Conservation (phyloP, 2,888 invertebrate genomes). For the Spatulosminthurus flaviceps region DNA sequence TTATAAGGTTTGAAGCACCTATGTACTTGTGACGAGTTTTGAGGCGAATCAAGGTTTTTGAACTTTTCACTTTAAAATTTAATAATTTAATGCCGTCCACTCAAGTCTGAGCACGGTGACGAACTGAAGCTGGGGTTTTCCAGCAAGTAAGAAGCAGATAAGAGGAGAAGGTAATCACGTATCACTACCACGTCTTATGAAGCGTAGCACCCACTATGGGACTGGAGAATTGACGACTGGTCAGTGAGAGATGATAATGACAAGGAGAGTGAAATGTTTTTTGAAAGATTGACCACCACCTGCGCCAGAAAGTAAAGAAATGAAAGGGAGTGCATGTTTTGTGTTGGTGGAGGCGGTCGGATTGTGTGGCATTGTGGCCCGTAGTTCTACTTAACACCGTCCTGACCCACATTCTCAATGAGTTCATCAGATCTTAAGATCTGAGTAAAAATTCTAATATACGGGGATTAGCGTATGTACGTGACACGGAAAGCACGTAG, state of each 20-base stretch:
- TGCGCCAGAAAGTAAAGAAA: slow-evolving; percentile 40
- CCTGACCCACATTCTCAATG: slow-evolving; percentile 63
- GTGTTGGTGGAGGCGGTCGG: slow-evolving; percentile 33
- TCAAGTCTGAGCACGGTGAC: background rate
- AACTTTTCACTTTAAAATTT: background rate
- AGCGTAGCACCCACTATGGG: slow-evolving; percentile 18
- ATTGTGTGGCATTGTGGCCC: slow-evolving; percentile 40
- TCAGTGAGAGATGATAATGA: slow-evolving; percentile 45
- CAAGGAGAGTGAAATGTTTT: slow-evolving; percentile 40
- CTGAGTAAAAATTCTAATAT: slow-evolving; percentile 40
- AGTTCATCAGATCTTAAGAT: slow-evolving; percentile 63
- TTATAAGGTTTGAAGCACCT: background rate
- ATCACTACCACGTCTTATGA: background rate
- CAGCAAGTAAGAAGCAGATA: slow-evolving; percentile 3
- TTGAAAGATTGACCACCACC: slow-evolving; percentile 46
- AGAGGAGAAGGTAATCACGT: background rate
- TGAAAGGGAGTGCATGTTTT: slow-evolving; percentile 36
- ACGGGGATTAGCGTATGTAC: background rate
- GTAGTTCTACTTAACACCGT: slow-evolving; percentile 29
- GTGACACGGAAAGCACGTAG: background rate
- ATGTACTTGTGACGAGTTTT: background rate
- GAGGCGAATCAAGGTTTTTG: background rate
- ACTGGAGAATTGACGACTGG: slow-evolving; percentile 31
- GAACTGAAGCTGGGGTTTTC: background rate
- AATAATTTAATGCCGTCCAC: background rate